Evolutionary conservation across 2,888 invertebrate species (phyloP).

Genomic region (Achlya flavicornis): DNA sequence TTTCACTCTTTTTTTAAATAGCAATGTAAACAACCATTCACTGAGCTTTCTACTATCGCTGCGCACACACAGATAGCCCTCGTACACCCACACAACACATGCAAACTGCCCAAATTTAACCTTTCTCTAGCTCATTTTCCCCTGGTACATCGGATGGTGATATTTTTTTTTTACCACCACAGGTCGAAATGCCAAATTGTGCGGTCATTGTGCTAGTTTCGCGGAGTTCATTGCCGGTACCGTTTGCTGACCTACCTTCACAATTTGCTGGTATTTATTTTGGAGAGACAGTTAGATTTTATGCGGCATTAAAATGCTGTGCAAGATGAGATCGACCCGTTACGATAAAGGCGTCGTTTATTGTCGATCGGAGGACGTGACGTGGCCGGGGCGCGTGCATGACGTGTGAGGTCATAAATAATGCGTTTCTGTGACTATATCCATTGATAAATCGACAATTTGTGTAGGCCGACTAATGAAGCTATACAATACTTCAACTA

Average conservation of each 20-base stretch:
- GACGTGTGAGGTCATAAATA: slow-evolving; percentile 9
- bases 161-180: slow-evolving; percentile 67
- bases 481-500: background rate
- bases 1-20: slow-evolving; percentile 54
- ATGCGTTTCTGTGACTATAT: background rate
- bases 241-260: slow-evolving; percentile 82
- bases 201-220: slow-evolving; percentile 71
- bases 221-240: slow-evolving; percentile 69
- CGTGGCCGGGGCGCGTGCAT: slow-evolving; percentile 31
- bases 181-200: slow-evolving; percentile 59
- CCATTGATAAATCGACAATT: slow-evolving; percentile 8
- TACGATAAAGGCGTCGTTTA: slow-evolving; percentile 53
- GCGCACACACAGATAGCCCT: slow-evolving; percentile 42
- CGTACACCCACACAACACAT: slow-evolving; percentile 50
- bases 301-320: slow-evolving; percentile 73
- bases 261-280: slow-evolving; percentile 73
- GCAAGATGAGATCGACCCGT: slow-evolving; percentile 61
- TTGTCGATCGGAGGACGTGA: slow-evolving; percentile 44
- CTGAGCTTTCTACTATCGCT: slow-evolving; percentile 60
- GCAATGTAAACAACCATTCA: slow-evolving; percentile 59
- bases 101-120: slow-evolving; percentile 49
- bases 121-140: slow-evolving; percentile 73
- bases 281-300: slow-evolving; percentile 76
- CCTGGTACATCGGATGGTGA: slow-evolving; percentile 66
- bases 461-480: background rate